Evolutionary conservation across 2,113 vertebrate species (phyloP), one percentile per base, ranked within the genome.

Genomic region (Micronisus gabar): DNA sequence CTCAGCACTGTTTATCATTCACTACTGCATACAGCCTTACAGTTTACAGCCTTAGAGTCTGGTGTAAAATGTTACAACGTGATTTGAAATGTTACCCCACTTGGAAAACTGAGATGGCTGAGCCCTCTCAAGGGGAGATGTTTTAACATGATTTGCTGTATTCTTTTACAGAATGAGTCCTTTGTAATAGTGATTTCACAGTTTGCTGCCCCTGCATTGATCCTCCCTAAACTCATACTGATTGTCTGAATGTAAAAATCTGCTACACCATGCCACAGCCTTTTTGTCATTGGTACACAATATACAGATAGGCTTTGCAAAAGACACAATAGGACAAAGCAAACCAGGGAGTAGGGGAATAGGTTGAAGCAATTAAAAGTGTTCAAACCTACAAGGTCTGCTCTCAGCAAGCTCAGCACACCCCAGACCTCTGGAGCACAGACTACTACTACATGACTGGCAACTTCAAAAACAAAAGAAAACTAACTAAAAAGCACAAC

Each of bases 111-210:
- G 21, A 70, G n/a, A 48, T 36, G n/a, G 26, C 58, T 65, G 15
- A 84, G 48, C 43, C 16, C 29, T 85, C 56, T 81, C 25, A 68
- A 38, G 30, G 55, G 43, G 27, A 89, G 45, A 59, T 29, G 13
- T 81, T 92, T 81, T 92, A 92, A 91, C 41, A 41, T 56, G 25
- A 74, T 90, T 79, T 91, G 36, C 66, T 76, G 30, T 59, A 58
- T 91, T 94, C 58, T 82, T 95, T 82, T 53, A 87, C 20, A 90
- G 55, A 93, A 86, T 36, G 41, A 88, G 56, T 67, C 30, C 53
- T 92, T 92, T 87, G 63, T 78, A 93, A 83, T 13, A 84, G 55
- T 65, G 86, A 50, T 68, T 93, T 95, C 92, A 94, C 62, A 86
- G 56, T 72, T 84, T 96, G 67, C 68, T 90, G 67, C 52, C 48